A percentile compares a stretch with the other conserved stretches of the same genome.
These are phyloP conservation scores for Percopsis transmontana DNA, from an alignment of 2,113 vertebrate genomes.

Conservation along the genomic window DNA sequence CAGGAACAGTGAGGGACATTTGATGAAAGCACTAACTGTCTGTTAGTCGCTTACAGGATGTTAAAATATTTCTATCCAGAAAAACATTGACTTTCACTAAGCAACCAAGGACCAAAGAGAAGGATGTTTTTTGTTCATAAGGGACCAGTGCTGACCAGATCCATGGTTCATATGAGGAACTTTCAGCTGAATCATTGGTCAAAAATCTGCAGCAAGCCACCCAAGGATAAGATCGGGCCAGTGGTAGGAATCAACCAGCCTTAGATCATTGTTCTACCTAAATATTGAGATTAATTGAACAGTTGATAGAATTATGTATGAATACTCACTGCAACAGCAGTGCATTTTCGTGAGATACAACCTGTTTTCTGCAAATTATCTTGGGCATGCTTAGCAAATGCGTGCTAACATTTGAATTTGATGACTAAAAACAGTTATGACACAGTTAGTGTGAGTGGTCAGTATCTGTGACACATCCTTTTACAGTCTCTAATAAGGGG, in stretches of 20 bases:
- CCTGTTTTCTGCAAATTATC: not conserved
- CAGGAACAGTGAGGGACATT: constrained; percentile 51
- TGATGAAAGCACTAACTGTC: constrained; percentile 46
- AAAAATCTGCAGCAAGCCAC: constrained; percentile 74
- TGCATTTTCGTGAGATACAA: not conserved
- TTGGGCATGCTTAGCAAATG: not conserved
- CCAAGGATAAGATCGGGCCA: constrained; percentile 73
- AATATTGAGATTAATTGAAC: not conserved
- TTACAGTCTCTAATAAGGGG: constrained; percentile 45
- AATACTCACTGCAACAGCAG: not conserved
- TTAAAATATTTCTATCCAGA: constrained; percentile 33
- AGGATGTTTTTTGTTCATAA: constrained; percentile 62
- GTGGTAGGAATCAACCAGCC: constrained; percentile 69
- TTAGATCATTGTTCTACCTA: not conserved
- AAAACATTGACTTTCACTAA: constrained; percentile 26
- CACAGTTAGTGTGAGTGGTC: not conserved
- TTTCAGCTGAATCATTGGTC: constrained; percentile 44
- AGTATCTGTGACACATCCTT: constrained; percentile 30
- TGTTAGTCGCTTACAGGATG: constrained; percentile 54
- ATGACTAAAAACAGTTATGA: not conserved
- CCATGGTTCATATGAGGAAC: constrained; percentile 14
- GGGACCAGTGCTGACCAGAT: constrained; percentile 20
- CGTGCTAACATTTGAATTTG: not conserved
- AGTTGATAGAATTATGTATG: not conserved
- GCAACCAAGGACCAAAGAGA: constrained; percentile 4